These are phyloP conservation scores for Stichopus chloronotus DNA, from an alignment of 35 echinoderm and acorn worm species.

Conservation along the genomic window DNA sequence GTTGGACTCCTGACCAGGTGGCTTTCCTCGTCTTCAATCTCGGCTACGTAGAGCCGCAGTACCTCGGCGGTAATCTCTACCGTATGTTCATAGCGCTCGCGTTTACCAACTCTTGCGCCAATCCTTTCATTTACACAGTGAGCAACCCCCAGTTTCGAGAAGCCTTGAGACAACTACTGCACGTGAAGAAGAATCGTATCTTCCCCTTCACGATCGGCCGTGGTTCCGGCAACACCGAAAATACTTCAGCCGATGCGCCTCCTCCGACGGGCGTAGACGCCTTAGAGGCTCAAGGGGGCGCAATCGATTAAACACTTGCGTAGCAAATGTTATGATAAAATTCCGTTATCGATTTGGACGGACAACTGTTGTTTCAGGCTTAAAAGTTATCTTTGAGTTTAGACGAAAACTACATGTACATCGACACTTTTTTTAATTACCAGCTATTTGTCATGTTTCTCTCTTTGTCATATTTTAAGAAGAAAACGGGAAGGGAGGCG, in stretches of 20 bases:
- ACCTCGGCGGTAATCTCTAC: conserved; percentile 67
- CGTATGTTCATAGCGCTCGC: conserved; percentile 68
- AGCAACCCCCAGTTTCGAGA: conserved; percentile 76
- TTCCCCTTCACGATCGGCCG: conserved; percentile 17
- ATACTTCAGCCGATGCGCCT: conserved; percentile 39
- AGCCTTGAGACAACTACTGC: conserved; percentile 55
- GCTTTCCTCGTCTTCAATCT: conserved; percentile 76
- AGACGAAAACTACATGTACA: too few relatives aligned
- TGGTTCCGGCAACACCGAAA: conserved; percentile 35
- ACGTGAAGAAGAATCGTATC: conserved; percentile 1
- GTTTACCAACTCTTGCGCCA: conserved; percentile 89
- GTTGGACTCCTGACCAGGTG: conserved; percentile 80
- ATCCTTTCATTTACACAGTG: conserved; percentile 91
- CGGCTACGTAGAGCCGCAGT: conserved; percentile 43
- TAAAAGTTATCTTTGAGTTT: too few relatives aligned
- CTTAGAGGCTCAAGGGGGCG: conserved; percentile 38
- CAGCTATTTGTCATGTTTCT: too few relatives aligned
- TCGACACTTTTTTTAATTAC: too few relatives aligned
- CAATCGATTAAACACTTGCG: background rate
- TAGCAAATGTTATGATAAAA: too few relatives aligned
- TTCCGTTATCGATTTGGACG: too few relatives aligned
- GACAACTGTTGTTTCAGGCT: too few relatives aligned
- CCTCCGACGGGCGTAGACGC: conserved; percentile 47
- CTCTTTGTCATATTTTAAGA: too few relatives aligned
- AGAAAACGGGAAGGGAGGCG: too few relatives aligned